Percentiles rank a stretch among this genome's conserved stretches.
These are phyloP conservation scores for Salvator merianae DNA, from an alignment of 2,113 vertebrate genomes.

Conservation along the genomic window DNA sequence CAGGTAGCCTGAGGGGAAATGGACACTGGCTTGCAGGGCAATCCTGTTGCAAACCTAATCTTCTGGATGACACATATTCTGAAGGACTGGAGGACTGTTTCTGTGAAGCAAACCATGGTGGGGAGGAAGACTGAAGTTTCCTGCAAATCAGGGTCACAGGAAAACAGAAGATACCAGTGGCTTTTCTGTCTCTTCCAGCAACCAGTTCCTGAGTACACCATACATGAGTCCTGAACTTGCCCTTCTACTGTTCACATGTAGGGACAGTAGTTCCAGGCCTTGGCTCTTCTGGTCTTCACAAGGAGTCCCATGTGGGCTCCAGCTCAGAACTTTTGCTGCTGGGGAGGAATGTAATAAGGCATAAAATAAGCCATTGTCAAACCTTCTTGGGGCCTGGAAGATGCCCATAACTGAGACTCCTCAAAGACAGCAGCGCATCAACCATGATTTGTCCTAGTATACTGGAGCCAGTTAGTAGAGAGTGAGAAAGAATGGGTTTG, in stretches of 20 bases:
- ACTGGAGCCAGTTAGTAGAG: not conserved
- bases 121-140: too few species aligned
- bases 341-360: not conserved
- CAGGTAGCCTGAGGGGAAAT: not conserved
- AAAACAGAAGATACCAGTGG: too few species aligned
- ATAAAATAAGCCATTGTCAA: not conserved
- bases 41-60: not conserved
- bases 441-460: not conserved
- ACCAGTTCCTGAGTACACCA: too few species aligned
- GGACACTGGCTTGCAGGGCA: not conserved
- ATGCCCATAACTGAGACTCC: not conserved
- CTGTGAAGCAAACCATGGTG: not conserved
- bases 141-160: too few species aligned
- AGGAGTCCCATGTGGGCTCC: too few species aligned
- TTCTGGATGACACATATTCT: not conserved
- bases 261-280: too few species aligned
- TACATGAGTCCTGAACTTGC: too few species aligned
- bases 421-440: too few species aligned
- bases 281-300: too few species aligned
- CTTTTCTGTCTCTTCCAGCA: too few species aligned
- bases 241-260: too few species aligned
- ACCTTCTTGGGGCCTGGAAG: not conserved
- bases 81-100: not conserved
- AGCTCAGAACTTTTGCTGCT: too few species aligned
- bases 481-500: not conserved